A percentile compares a stretch with the other conserved stretches of the same genome.
phyloP scores from a whole-genome alignment of 1,140 invertebrate species.

The Acromyrmex echinatior region DNA sequence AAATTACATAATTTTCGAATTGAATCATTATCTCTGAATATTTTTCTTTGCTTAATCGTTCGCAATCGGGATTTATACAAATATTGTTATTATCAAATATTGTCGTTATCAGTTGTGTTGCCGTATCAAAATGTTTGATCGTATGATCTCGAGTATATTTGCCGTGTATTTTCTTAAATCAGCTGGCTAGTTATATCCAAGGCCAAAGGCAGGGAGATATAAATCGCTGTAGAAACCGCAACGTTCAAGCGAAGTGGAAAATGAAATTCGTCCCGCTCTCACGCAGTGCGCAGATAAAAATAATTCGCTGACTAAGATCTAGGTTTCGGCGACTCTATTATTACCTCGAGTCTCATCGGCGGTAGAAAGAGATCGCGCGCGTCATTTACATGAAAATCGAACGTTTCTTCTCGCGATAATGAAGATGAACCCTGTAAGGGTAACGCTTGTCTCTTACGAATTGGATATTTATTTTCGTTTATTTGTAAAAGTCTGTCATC shows the following conservation, averaged over 20 bases:
- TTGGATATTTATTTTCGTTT: not conserved
- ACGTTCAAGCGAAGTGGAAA: slow-evolving; percentile 33
- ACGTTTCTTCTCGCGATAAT: not conserved
- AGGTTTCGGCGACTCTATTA: slow-evolving; percentile 73
- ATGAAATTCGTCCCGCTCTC: slow-evolving; percentile 40
- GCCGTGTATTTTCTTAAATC: slow-evolving; percentile 25
- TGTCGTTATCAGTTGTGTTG: slow-evolving; percentile 31
- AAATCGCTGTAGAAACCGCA: slow-evolving; percentile 17
- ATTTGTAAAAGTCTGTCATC: not conserved
- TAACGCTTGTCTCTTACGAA: not conserved
- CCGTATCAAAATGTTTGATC: slow-evolving; percentile 31
- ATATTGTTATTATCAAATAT: not conserved
- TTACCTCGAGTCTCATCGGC: slow-evolving; percentile 61
- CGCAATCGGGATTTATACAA: not conserved
- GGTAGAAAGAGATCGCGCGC: slow-evolving; percentile 30
- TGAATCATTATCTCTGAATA: not conserved
- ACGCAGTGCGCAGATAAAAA: slow-evolving; percentile 68
- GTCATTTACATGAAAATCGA: not conserved
- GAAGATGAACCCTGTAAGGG: not conserved
- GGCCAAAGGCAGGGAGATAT: not conserved
- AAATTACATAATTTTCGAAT: slow-evolving; percentile 36
- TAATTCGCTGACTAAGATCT: slow-evolving; percentile 73
- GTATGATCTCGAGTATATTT: not conserved
- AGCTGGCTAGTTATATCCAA: slow-evolving; percentile 20
- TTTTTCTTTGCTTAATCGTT: slow-evolving; percentile 14